phyloP scores from a whole-genome alignment of 1,140 invertebrate genomes.

The Heliconius melpomene region DNA sequence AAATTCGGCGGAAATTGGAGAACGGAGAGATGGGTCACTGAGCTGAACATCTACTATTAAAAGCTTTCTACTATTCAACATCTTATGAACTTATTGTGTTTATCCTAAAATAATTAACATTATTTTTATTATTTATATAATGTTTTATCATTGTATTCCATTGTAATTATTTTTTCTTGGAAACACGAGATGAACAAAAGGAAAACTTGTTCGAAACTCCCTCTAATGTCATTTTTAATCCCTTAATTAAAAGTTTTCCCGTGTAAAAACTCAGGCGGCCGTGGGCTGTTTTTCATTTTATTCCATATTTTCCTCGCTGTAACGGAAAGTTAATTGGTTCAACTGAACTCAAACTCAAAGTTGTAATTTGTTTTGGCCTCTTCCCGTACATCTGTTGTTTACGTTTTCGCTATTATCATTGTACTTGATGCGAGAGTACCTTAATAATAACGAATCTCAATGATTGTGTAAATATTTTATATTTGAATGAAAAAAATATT shows the following conservation, averaged over 20 bases:
- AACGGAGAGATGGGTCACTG: too few species aligned
- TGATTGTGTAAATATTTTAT: background rate
- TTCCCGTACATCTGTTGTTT: constrained; percentile 65
- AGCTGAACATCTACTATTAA: background rate
- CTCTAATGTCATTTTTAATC: constrained; percentile 80
- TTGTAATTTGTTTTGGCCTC: constrained; percentile 76
- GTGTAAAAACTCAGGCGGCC: constrained; percentile 65
- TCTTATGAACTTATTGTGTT: too few species aligned
- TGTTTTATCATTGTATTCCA: background rate
- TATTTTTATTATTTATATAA: background rate
- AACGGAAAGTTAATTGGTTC: constrained; percentile 79
- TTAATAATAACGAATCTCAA: constrained; percentile 4
- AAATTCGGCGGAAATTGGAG: too few species aligned
- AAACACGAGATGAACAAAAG: constrained; percentile 59
- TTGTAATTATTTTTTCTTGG: constrained; percentile 43
- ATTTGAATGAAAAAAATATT: background rate
- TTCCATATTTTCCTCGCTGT: constrained; percentile 75
- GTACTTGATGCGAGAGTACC: constrained; percentile 28
- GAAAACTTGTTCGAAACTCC: constrained; percentile 70
- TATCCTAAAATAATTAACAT: background rate
- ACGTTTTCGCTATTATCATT: constrained; percentile 56
- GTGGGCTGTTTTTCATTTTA: constrained; percentile 76
- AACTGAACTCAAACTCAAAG: constrained; percentile 72
- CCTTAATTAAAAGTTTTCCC: constrained; percentile 79
- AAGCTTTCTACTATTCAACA: too few species aligned